Evolutionary conservation across 2,888 invertebrate species (phyloP).

Genomic region (Idaea biselata): DNA sequence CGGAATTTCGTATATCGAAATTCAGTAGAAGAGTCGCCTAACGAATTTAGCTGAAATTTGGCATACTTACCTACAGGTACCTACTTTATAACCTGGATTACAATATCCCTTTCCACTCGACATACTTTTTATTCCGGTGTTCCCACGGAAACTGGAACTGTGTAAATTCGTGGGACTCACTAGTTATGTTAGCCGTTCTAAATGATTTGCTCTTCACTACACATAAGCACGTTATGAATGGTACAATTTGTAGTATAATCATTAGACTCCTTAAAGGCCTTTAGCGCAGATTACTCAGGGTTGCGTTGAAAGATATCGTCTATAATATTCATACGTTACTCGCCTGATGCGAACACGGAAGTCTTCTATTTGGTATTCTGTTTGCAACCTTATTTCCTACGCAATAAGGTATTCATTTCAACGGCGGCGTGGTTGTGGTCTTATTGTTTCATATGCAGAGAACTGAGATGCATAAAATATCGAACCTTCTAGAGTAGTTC

Average conservation of each 20-base stretch:
- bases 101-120: too few relatives aligned
- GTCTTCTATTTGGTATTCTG: constrained; percentile 1
- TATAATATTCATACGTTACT: constrained; percentile 38
- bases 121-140: too few relatives aligned
- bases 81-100: too few relatives aligned
- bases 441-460: not conserved
- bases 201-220: not conserved
- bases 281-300: constrained; percentile 35
- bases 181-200: not conserved
- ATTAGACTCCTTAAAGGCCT: constrained; percentile 37
- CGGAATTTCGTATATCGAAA: too few relatives aligned
- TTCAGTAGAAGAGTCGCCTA: too few relatives aligned
- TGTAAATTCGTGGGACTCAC: too few relatives aligned
- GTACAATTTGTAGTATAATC: constrained; percentile 47
- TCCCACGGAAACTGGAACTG: too few relatives aligned
- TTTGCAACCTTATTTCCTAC: not conserved
- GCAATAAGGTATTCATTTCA: not conserved
- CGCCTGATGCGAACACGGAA: constrained; percentile 19
- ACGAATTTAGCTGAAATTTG: too few relatives aligned
- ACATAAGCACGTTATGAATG: constrained; percentile 27
- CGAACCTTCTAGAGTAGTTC: too few relatives aligned
- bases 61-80: too few relatives aligned
- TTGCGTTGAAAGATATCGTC: constrained; percentile 36
- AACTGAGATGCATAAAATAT: not conserved
- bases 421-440: not conserved